phyloP scores from a whole-genome alignment of 2,888 invertebrate genomes.

The Uloborus plumipes region DNA sequence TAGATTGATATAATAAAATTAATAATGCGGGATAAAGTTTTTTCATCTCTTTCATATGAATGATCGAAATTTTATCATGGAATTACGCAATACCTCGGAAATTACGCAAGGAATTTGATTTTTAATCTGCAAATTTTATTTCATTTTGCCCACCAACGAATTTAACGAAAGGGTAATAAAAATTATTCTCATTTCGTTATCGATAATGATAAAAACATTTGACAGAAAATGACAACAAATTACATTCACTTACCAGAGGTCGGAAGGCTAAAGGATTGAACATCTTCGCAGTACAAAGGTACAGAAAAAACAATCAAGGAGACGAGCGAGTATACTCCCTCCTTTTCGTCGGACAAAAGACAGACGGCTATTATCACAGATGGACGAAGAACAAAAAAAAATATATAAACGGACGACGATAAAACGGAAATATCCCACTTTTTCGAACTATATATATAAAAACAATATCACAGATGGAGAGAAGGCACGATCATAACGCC shows the following conservation, averaged over 20 bases:
- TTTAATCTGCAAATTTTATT: too few species aligned
- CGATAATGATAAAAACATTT: too few species aligned
- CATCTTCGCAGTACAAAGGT: slow-evolving; percentile 23
- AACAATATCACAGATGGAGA: slow-evolving; percentile 44
- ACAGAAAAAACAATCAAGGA: slow-evolving; percentile 26
- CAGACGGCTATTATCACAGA: slow-evolving; percentile 48
- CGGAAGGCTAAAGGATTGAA: slow-evolving; percentile 35
- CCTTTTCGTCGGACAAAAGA: slow-evolving; percentile 44
- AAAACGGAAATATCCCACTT: slow-evolving; percentile 5
- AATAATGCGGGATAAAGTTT: too few species aligned
- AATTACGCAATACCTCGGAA: too few species aligned
- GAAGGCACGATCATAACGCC: slow-evolving; percentile 21
- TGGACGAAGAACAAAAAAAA: background rate
- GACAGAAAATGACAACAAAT: too few species aligned
- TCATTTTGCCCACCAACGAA: too few species aligned
- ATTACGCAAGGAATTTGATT: too few species aligned
- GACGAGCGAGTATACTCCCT: slow-evolving; percentile 26
- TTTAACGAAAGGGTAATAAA: too few species aligned
- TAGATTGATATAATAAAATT: too few species aligned
- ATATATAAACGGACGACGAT: slow-evolving; percentile 22
- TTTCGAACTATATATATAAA: slow-evolving; percentile 21
- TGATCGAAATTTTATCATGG: too few species aligned
- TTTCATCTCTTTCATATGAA: too few species aligned
- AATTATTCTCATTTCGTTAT: too few species aligned
- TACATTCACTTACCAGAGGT: slow-evolving; percentile 38